Evolutionary conservation across 1,140 invertebrate genomes (phyloP).

Genomic region (Bombus picipes): DNA sequence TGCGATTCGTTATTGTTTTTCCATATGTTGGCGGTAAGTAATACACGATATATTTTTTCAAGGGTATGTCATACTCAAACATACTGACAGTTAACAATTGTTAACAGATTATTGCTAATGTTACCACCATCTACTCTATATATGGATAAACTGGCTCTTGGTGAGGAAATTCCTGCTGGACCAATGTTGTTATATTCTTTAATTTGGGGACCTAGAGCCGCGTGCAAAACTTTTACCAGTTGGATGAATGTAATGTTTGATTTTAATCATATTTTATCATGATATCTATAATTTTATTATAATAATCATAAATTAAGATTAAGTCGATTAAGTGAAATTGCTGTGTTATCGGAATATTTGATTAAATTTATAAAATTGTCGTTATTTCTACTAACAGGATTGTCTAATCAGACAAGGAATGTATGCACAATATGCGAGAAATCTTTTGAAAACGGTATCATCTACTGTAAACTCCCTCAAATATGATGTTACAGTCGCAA

Average conservation of each 20-base stretch:
- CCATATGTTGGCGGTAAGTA: conserved; percentile 90
- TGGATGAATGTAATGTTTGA: conserved; percentile 85
- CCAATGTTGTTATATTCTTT: conserved; percentile 87
- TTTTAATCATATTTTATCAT: background rate
- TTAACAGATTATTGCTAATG: conserved; percentile 86
- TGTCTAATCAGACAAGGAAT: conserved; percentile 95
- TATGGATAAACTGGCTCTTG: conserved; percentile 89
- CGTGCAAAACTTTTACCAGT: conserved; percentile 86
- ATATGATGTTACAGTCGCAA: conserved; percentile 88
- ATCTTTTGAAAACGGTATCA: conserved; percentile 87
- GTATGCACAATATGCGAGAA: conserved; percentile 91
- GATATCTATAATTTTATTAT: too few species aligned
- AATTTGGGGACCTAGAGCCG: conserved; percentile 88
- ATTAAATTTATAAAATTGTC: background rate
- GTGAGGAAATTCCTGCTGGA: conserved; percentile 84
- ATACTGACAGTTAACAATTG: conserved; percentile 13
- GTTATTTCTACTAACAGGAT: conserved; percentile 83
- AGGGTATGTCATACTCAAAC: background rate
- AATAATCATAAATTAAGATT: background rate
- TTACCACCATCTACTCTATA: conserved; percentile 94
- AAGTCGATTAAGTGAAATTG: background rate
- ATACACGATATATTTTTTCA: background rate
- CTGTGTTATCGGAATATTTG: background rate
- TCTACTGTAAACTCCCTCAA: conserved; percentile 86
- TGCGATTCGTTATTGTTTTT: conserved; percentile 95